These are phyloP conservation scores for Telenomus remus DNA, from an alignment of 1,140 invertebrate species.

Conservation along the genomic window DNA sequence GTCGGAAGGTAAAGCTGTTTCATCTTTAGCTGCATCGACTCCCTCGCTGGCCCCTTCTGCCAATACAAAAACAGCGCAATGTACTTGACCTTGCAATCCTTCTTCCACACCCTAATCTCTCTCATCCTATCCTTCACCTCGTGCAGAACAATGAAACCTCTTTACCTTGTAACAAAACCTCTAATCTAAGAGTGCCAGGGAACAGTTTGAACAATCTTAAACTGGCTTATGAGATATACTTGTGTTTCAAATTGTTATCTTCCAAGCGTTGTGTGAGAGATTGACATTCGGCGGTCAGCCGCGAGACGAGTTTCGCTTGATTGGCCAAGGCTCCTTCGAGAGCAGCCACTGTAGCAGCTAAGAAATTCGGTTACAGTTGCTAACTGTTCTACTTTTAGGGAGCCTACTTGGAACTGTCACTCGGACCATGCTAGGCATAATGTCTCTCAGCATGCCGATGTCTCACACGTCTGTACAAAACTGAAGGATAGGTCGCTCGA, in stretches of 20 bases:
- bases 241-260: slow-evolving; percentile 87
- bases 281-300: slow-evolving; percentile 89
- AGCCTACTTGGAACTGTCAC: slow-evolving; percentile 36
- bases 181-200: slow-evolving; percentile 49
- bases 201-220: slow-evolving; percentile 26
- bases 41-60: slow-evolving; percentile 76
- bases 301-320: slow-evolving; percentile 91
- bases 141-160: slow-evolving; percentile 50
- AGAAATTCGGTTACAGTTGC: slow-evolving; percentile 71
- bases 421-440: slow-evolving; percentile 71
- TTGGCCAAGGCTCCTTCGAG: slow-evolving; percentile 89
- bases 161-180: slow-evolving; percentile 49
- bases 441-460: slow-evolving; percentile 69
- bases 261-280: slow-evolving; percentile 89
- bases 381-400: slow-evolving; percentile 21
- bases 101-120: too few relatives aligned
- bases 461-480: slow-evolving; percentile 72
- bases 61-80: slow-evolving; percentile 77
- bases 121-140: slow-evolving; percentile 5
- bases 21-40: slow-evolving; percentile 74
- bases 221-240: slow-evolving; percentile 77
- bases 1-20: slow-evolving; percentile 80
- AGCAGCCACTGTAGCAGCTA: slow-evolving; percentile 88
- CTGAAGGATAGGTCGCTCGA: slow-evolving; percentile 45
- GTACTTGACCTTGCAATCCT: slow-evolving; percentile 71